Evolutionary conservation across 2,797 vertebrate genomes (phyloP).

Genomic region (Perodicticus potto): DNA sequence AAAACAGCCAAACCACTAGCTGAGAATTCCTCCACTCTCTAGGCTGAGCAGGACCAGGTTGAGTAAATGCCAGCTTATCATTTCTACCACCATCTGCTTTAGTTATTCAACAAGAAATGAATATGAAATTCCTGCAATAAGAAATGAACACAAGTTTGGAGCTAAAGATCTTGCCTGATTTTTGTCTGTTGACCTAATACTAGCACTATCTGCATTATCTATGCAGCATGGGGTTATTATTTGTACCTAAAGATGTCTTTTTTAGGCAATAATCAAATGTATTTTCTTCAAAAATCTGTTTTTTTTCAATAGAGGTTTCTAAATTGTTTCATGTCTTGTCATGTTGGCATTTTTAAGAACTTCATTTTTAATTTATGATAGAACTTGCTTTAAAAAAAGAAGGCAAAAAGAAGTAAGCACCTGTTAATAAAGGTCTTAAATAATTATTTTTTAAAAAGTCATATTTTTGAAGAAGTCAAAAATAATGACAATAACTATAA

Average conservation of each 20-base stretch:
- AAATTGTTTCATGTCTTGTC: background rate
- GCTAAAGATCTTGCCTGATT: background rate
- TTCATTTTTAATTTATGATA: background rate
- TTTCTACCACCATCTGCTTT: background rate
- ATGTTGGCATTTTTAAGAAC: background rate
- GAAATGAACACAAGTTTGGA: background rate
- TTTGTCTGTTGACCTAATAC: background rate
- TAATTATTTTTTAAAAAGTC: background rate
- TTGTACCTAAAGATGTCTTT: background rate
- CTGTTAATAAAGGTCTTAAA: background rate
- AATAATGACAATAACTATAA: background rate
- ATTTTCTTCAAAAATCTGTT: background rate
- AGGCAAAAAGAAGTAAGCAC: background rate
- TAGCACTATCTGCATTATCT: background rate
- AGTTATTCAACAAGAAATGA: background rate
- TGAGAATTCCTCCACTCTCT: background rate
- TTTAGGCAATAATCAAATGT: background rate
- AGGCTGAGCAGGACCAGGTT: background rate
- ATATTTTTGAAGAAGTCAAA: background rate
- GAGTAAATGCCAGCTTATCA: background rate
- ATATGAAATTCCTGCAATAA: background rate
- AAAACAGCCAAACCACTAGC: background rate
- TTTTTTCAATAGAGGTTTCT: background rate
- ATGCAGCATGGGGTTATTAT: background rate
- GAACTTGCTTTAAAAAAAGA: background rate